Conservation (phyloP, 2,797 vertebrate genomes). For the Aeoliscus strigatus region DNA sequence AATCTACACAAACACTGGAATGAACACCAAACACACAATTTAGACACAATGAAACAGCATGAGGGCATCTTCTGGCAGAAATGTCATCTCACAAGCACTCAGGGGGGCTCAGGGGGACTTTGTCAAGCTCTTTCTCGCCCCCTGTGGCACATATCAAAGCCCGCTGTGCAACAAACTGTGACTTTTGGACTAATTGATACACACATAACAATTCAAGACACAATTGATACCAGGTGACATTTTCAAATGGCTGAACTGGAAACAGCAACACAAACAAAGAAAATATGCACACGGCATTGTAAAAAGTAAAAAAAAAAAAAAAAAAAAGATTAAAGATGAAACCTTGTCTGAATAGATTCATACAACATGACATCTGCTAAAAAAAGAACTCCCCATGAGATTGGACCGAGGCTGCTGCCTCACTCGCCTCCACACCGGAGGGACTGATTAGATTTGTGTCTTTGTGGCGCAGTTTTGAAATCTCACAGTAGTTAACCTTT, state of each 20-base stretch:
- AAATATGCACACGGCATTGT: conserved; percentile 26
- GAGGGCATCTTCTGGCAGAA: conserved; percentile 8
- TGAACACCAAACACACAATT: conserved; percentile 4
- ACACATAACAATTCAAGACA: conserved; percentile 22
- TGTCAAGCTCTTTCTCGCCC: conserved; percentile 4
- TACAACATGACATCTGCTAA: too few species aligned
- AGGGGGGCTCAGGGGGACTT: conserved; percentile 10
- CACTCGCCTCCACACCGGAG: conserved; percentile 21
- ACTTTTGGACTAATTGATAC: conserved; percentile 32
- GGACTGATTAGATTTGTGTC: conserved; percentile 29
- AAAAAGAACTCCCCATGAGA: too few species aligned
- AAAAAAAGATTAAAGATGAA: too few species aligned
- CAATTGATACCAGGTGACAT: conserved; percentile 47
- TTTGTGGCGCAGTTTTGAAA: conserved; percentile 24
- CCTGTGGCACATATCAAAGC: conserved; percentile 15
- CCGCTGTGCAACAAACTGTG: conserved; percentile 17
- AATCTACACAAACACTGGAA: conserved; percentile 5
- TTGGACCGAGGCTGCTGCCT: background rate
- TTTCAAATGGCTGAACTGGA: conserved; percentile 20
- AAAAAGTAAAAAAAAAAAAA: conserved; percentile 18
- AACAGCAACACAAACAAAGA: conserved; percentile 27
- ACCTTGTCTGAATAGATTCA: too few species aligned
- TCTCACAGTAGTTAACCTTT: conserved; percentile 11
- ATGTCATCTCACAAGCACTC: conserved; percentile 11
- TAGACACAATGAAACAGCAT: conserved; percentile 14